Evolutionary conservation across 2,113 vertebrate genomes (phyloP).

Genomic region (Lichenostomus cassidix): DNA sequence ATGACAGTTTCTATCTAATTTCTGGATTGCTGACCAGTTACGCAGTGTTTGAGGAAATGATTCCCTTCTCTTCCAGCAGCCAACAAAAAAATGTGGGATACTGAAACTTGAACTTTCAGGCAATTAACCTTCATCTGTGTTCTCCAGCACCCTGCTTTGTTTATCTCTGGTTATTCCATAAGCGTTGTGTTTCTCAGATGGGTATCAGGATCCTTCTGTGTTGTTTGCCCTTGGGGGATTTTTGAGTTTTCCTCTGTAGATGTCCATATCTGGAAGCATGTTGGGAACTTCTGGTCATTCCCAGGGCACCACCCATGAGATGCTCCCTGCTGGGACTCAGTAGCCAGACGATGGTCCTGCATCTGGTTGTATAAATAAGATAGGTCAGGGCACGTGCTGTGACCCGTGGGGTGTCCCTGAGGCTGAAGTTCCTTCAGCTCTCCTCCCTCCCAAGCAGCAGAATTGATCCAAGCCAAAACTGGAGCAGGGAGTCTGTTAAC

Average conservation of each 20-base stretch:
- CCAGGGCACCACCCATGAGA: neutral
- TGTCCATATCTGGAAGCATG: neutral
- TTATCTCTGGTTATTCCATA: neutral
- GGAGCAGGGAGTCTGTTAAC: neutral
- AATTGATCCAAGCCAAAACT: neutral
- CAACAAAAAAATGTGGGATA: neutral
- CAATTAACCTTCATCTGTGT: neutral
- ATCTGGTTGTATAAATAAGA: neutral
- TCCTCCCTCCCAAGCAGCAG: neutral
- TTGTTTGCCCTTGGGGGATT: neutral
- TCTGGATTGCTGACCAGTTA: neutral
- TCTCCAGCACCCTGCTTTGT: neutral
- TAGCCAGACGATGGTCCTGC: neutral
- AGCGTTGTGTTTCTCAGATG: neutral
- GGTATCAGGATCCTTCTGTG: neutral
- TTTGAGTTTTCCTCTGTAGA: neutral
- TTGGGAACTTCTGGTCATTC: neutral
- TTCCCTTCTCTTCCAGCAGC: neutral
- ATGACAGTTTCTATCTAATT: neutral
- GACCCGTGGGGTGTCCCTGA: neutral
- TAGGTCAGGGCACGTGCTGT: neutral
- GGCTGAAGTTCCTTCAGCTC: neutral
- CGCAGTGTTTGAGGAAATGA: accelerated
- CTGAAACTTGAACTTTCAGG: neutral
- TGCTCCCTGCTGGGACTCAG: neutral